A percentile compares a stretch with the other conserved stretches of the same genome.
phyloP scores from a whole-genome alignment of 2,888 invertebrate genomes.

The Drosophila lutescens region DNA sequence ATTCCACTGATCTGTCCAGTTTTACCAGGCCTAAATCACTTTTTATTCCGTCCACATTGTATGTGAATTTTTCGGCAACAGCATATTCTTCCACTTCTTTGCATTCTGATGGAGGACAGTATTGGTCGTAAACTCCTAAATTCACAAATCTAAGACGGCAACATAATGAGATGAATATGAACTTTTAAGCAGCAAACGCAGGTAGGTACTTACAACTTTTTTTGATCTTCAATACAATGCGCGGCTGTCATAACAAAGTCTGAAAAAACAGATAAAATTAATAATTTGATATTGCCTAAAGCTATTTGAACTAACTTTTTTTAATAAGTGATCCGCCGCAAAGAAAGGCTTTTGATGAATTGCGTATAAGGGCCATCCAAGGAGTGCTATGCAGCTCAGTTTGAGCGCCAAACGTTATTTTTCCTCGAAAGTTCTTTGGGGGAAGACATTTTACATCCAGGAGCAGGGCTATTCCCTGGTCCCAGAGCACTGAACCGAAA shows the following conservation, averaged over 20 bases:
- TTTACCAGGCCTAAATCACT: not conserved
- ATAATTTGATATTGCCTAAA: not conserved
- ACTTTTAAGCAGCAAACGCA: not conserved
- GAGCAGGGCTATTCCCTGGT: not conserved
- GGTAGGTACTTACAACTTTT: not conserved
- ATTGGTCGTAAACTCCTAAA: not conserved
- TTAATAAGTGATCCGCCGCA: not conserved
- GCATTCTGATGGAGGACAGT: not conserved
- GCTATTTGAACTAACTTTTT: not conserved
- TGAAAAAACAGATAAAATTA: not conserved
- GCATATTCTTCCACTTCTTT: not conserved
- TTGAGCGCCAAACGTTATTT: not conserved
- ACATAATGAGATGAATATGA: not conserved
- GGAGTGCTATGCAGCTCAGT: not conserved
- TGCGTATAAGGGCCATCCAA: not conserved
- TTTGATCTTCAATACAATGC: not conserved
- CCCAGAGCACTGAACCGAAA: not conserved
- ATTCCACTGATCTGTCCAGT: not conserved
- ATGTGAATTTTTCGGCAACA: not conserved
- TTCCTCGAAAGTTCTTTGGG: not conserved
- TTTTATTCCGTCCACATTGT: not conserved
- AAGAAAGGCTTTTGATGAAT: not conserved
- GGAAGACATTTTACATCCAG: not conserved
- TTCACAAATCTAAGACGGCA: not conserved
- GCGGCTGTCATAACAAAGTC: not conserved